These are phyloP conservation scores for Streptopelia turtur DNA, from an alignment of 2,797 vertebrate genomes.

Conservation along the genomic window DNA sequence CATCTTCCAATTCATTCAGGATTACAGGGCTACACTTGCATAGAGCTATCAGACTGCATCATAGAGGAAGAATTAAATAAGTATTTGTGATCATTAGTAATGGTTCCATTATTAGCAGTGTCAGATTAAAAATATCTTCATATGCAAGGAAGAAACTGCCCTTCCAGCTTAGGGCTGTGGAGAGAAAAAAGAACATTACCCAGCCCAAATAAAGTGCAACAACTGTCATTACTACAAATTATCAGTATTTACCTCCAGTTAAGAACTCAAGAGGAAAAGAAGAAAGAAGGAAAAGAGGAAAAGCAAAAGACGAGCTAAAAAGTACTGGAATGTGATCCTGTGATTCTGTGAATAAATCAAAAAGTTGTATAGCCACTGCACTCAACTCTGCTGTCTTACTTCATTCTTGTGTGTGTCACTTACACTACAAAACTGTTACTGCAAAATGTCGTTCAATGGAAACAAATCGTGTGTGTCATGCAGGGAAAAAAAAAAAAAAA, in stretches of 20 bases:
- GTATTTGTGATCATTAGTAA: neutral
- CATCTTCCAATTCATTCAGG: neutral
- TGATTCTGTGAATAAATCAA: neutral
- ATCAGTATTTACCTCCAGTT: neutral
- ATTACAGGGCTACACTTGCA: neutral
- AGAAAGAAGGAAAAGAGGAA: neutral
- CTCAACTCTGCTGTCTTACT: neutral
- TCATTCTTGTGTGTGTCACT: neutral
- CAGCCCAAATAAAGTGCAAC: neutral
- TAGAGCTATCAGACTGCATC: neutral
- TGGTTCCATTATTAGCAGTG: neutral
- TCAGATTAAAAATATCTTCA: neutral
- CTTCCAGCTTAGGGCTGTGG: neutral
- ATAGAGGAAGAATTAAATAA: neutral
- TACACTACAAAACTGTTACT: neutral
- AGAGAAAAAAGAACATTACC: neutral
- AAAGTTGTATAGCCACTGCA: neutral
- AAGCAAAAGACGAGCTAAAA: neutral
- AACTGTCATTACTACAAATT: neutral
- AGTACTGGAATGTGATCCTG: neutral
- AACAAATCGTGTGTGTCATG: neutral
- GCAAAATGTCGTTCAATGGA: neutral
- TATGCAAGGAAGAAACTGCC: neutral
- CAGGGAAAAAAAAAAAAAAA: neutral
- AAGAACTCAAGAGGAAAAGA: neutral